A percentile compares a stretch with the other conserved stretches of the same genome.
These are phyloP conservation scores for Sicus ferrugineus DNA, from an alignment of 2,888 invertebrate species.

Conservation along the genomic window DNA sequence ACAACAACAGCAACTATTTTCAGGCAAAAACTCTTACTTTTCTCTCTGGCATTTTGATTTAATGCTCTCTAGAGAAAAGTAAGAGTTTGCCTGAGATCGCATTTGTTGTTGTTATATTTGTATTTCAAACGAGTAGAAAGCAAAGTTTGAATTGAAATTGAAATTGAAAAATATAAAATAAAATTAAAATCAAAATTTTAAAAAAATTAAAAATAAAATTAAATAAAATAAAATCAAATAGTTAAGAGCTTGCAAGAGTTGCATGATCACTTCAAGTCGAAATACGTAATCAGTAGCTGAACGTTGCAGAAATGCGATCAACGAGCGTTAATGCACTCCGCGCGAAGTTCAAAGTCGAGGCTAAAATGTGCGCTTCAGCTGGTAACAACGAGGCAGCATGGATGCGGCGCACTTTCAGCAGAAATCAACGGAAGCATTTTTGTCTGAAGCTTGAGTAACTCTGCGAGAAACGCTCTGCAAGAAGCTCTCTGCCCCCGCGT, in stretches of 20 bases:
- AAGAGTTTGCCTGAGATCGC: background rate
- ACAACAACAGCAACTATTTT: conserved; percentile 3
- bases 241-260: background rate
- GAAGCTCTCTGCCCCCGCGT: too few species aligned
- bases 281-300: conserved; percentile 3
- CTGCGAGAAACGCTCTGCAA: too few species aligned
- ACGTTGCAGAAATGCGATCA: too few species aligned
- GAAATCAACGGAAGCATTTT: too few species aligned
- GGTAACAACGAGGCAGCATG: too few species aligned
- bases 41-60: too few species aligned
- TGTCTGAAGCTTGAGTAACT: too few species aligned
- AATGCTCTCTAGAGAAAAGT: conserved; percentile 20
- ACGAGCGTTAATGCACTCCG: background rate
- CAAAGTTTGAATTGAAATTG: background rate
- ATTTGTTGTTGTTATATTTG: background rate
- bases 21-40: too few species aligned
- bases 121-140: background rate
- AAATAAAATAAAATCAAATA: background rate
- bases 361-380: background rate
- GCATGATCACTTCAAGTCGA: conserved; percentile 29
- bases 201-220: background rate
- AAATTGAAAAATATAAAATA: background rate
- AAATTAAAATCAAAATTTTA: background rate
- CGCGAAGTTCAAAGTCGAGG: conserved; percentile 25
- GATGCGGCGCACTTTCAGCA: too few species aligned